phyloP scores from a whole-genome alignment of 2,888 invertebrate genomes.

The Drosophila sordidapex region DNA sequence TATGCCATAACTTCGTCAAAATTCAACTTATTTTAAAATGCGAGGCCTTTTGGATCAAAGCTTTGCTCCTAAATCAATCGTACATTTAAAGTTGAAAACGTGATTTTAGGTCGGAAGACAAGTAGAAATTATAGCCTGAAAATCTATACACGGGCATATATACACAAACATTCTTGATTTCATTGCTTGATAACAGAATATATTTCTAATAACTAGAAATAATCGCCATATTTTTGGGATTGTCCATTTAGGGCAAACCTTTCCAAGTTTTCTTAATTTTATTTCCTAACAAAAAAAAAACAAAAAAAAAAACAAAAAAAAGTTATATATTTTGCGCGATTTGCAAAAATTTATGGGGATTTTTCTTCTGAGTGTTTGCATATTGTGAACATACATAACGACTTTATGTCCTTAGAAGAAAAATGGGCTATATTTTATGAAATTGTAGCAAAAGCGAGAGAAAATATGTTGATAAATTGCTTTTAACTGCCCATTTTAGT shows the following conservation, averaged over 20 bases:
- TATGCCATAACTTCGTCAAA: too few species aligned
- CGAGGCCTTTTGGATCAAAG: too few species aligned
- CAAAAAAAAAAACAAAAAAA: fast-evolving
- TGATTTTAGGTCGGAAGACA: too few species aligned
- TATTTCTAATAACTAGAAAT: neutral
- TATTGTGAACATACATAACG: neutral
- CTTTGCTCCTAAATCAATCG: too few species aligned
- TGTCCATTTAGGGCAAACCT: neutral
- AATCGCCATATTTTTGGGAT: neutral
- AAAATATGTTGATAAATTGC: constrained; percentile 38
- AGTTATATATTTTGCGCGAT: neutral
- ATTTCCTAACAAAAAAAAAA: neutral
- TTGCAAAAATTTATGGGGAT: neutral
- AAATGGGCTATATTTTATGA: constrained; percentile 1
- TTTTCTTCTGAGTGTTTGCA: neutral
- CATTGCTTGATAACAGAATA: neutral
- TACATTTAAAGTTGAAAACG: too few species aligned
- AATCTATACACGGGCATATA: too few species aligned
- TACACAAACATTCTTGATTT: too few species aligned
- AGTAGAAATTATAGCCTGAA: too few species aligned
- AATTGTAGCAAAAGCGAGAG: constrained; percentile 21
- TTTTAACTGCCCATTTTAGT: constrained; percentile 30
- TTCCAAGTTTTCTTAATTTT: neutral
- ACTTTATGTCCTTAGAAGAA: neutral
- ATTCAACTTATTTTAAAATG: too few species aligned